Base-by-base conservation (phyloP, 2,888 invertebrate genomes). In the Atrina japonica region DNA sequence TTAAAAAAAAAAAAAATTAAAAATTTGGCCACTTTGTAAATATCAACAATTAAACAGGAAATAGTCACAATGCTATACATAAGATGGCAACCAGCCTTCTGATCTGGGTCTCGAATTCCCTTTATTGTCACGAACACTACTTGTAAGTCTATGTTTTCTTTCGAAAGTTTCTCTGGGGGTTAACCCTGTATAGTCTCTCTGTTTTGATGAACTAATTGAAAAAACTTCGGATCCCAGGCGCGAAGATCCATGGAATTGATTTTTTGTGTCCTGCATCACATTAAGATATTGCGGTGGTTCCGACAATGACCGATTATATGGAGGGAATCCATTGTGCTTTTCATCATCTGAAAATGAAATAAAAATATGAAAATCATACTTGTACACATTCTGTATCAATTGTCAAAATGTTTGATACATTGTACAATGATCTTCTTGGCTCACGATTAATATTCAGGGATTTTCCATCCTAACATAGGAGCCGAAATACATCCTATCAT, bases 141-240 rank as follows among this genome's bases (percentile, higher is more conserved):
- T 30, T 41, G 52, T 66, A 29, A 71, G 49, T 61, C 56, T 60
- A 45, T 71, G 70, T 61, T 71, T 71, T 23, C 66, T 60, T 35
- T 71, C 70, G 61, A 71, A 71, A 29, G 66, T 71, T 56, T 71
- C 70, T 55, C 70, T 18, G 18, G 70, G 70, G 5, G 70, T 66
- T 29, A 71, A 56, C 6, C 66, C 61, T 47, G 55, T 56, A 29
- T 56, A 66, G 30, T 66, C 65, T 56, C 53, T 60, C 16, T 49
- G 40, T 66, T 71, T 71, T 43, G 66, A 30, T 1, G 66, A 61
- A 55, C 56, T 61, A 66, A n/a, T n/a, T n/a, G n/a, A n/a, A n/a
- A n/a, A n/a, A n/a, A n/a, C n/a, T n/a, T n/a, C n/a, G n/a, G n/a
- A n/a, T n/a, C n/a, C n/a, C n/a, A n/a, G n/a, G n/a, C n/a, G n/a